These are phyloP conservation scores for Paragorgia papillata DNA, from an alignment of 92 coral and sea anemone genomes.

Conservation along the genomic window DNA sequence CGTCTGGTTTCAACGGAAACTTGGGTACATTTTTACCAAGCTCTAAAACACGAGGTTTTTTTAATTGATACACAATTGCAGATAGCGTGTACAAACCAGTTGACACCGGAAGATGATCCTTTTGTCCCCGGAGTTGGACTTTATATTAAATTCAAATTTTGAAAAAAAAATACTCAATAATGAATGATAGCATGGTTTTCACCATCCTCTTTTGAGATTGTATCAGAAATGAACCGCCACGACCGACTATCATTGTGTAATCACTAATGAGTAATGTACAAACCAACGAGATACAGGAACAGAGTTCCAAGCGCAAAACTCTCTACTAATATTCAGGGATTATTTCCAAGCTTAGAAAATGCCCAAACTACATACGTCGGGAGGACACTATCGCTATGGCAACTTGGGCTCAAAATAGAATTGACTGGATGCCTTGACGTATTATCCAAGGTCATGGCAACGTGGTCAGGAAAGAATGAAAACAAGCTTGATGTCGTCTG, in stretches of 20 bases:
- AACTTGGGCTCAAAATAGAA: neutral
- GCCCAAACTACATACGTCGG: too few relatives aligned
- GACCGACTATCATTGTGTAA: neutral
- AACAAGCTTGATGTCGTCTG: too few relatives aligned
- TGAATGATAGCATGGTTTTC: neutral
- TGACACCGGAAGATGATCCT: too few relatives aligned
- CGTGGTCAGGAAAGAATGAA: neutral
- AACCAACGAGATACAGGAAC: too few relatives aligned
- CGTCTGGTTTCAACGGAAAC: too few relatives aligned
- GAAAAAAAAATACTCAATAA: neutral
- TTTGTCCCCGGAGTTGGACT: neutral
- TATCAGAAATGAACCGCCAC: neutral
- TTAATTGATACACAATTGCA: too few relatives aligned
- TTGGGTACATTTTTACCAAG: too few relatives aligned
- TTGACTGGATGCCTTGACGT: constrained; percentile 15
- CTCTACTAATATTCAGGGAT: too few relatives aligned
- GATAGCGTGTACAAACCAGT: too few relatives aligned
- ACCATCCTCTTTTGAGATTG: neutral
- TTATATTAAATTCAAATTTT: neutral
- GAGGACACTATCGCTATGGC: neutral
- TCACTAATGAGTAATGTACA: neutral
- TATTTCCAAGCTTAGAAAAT: too few relatives aligned
- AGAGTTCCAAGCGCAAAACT: too few relatives aligned
- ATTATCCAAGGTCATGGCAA: constrained; percentile 23
- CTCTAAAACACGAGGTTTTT: too few relatives aligned